Percentiles rank a stretch among this genome's conserved stretches.
Evolutionary conservation across 2,113 vertebrate genomes (phyloP).

Genomic region (Lophochroa leadbeateri): DNA sequence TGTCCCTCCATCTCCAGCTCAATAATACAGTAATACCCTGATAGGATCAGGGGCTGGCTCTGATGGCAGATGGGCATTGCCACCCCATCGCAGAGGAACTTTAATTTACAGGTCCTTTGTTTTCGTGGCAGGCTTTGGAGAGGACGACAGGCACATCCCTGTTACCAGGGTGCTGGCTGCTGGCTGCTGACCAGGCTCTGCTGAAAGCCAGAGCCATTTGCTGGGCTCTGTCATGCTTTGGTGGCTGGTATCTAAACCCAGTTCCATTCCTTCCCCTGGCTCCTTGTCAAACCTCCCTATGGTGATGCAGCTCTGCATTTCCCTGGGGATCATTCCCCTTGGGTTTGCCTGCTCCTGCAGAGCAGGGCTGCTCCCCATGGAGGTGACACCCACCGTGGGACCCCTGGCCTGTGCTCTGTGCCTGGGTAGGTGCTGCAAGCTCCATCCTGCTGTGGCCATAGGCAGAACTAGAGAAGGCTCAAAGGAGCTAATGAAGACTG

Average conservation of each 20-base stretch:
- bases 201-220: background rate
- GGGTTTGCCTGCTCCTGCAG: accelerated
- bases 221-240: background rate
- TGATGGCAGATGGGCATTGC: background rate
- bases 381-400: no score
- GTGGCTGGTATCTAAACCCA: background rate
- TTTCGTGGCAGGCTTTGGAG: background rate
- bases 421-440: no score
- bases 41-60: conserved; percentile 41
- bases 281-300: background rate
- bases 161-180: background rate
- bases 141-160: background rate
- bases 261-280: background rate
- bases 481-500: no score
- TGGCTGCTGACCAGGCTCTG: conserved; percentile 8
- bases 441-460: no score
- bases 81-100: background rate
- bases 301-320: background rate
- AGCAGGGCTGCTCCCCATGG: background rate
- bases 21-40: conserved; percentile 19
- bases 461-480: no score
- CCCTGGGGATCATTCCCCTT: background rate
- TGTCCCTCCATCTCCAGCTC: conserved; percentile 19
- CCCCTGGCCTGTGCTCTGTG: no score
- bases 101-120: background rate